phyloP scores from a whole-genome alignment of 1,140 invertebrate species.

The Papilio dardanus region DNA sequence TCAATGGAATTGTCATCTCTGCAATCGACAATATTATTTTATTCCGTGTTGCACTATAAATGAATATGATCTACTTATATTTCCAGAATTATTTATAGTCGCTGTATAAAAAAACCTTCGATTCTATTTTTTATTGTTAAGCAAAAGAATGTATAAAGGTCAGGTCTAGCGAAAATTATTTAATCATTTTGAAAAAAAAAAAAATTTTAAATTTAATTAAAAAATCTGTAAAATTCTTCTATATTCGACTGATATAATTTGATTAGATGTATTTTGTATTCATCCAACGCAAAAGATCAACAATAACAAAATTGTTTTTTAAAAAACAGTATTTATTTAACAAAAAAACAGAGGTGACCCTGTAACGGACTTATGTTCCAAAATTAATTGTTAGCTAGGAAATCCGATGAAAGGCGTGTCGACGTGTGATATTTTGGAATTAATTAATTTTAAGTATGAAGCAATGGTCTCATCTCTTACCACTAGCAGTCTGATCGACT shows the following conservation, averaged over 20 bases:
- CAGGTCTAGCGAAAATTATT: neutral
- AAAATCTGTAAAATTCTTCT: no score
- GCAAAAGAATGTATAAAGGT: neutral
- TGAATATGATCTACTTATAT: neutral
- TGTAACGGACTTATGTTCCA: conserved; percentile 17
- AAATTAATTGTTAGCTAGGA: conserved; percentile 42
- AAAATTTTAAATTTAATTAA: no score
- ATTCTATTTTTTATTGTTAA: neutral
- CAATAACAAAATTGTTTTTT: neutral
- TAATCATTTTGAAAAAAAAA: no score
- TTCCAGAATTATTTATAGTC: neutral
- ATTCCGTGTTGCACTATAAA: conserved; percentile 3
- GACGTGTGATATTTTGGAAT: conserved; percentile 74
- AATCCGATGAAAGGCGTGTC: conserved; percentile 52
- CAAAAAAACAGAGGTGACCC: neutral
- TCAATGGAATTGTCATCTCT: conserved; percentile 13
- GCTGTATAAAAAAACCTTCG: neutral
- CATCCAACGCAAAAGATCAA: neutral
- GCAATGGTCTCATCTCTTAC: neutral
- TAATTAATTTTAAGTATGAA: conserved; percentile 46
- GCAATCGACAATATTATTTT: conserved; percentile 16
- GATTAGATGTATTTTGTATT: no score
- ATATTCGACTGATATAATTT: no score
- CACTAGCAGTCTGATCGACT: neutral
- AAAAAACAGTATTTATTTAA: neutral